Conservation (phyloP, 2,797 vertebrate genomes). For the Poliocrania exsul region DNA sequence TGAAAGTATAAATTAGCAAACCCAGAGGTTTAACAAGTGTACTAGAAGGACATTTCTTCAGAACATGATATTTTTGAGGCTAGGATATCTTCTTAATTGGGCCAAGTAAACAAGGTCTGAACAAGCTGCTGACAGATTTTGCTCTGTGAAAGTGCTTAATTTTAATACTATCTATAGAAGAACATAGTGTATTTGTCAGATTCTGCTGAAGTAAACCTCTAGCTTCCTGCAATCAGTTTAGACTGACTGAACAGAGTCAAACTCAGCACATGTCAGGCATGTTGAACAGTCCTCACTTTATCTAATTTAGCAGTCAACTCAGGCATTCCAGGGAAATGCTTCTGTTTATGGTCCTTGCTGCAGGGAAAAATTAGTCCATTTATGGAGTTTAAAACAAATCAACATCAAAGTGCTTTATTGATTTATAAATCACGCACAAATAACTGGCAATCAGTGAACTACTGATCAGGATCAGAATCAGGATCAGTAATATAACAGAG, state of each 20-base stretch:
- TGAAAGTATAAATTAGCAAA: not conserved
- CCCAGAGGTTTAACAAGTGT: not conserved
- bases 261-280: fast-evolving
- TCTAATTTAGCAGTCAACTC: not conserved
- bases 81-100: not conserved
- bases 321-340: not conserved
- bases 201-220: not conserved
- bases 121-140: not conserved
- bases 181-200: not conserved
- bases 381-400: not conserved
- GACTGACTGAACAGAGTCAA: not conserved
- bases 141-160: not conserved
- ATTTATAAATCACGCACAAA: not conserved
- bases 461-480: not conserved
- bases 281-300: not conserved
- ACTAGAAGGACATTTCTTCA: not conserved
- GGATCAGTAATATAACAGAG: not conserved
- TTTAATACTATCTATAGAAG: not conserved
- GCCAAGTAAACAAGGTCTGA: not conserved
- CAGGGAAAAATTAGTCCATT: not conserved
- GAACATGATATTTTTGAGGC: not conserved
- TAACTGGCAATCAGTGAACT: not conserved
- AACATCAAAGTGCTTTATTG: not conserved
- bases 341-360: not conserved
- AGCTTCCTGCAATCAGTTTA: not conserved